Base-by-base conservation (phyloP, 2,113 vertebrate genomes). In the Theristicus caerulescens region DNA sequence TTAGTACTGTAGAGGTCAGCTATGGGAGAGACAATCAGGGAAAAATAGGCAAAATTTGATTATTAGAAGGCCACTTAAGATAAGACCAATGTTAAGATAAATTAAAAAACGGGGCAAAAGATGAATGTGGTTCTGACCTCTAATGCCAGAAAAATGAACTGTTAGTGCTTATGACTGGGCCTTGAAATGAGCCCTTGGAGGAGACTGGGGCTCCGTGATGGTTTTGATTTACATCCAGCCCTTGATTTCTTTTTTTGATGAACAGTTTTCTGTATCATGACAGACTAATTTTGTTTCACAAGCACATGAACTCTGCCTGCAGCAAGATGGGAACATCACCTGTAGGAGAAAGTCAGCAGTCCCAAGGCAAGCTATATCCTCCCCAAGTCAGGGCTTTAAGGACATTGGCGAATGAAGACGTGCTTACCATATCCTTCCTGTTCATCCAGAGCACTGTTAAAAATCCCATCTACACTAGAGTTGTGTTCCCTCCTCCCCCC, bases 111-210 rank as follows among this genome's bases (percentile, higher is more conserved):
- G 86, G 59, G 13, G 31, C 57, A 71, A 69, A 95, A 61, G 27
- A 11, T 8, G 40, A 52, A 80, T 38, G 18, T 71, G 9, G 4
- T 94, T 82, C 36, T 83, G 65, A 46, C 42, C 52, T 86, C 36
- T 85, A 69, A 49, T 64, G 44, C 59, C 27, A 72, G 70, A 88
- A 90, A 85, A 85, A 94, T 34, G 13, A 82, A 69, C 69, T 69
- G 16, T 69, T 82, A 31, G 9, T 69, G 44, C 49, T 82, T 94
- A 22, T 51, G 57, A 34, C 52, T 36, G 27, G 47, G 49, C 64
- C 59, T 92, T 92, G 77, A 96, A 88, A 82, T 83, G 61, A 77
- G 29, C 26, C 24, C 8, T 55, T 11, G 7, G 15, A 92, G 21
- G 46, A 74, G 61, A 67, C 27, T 25, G 44, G 15, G 19, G 34